Conservation (phyloP, 1,140 invertebrate genomes). For the Diabrotica virgifera region DNA sequence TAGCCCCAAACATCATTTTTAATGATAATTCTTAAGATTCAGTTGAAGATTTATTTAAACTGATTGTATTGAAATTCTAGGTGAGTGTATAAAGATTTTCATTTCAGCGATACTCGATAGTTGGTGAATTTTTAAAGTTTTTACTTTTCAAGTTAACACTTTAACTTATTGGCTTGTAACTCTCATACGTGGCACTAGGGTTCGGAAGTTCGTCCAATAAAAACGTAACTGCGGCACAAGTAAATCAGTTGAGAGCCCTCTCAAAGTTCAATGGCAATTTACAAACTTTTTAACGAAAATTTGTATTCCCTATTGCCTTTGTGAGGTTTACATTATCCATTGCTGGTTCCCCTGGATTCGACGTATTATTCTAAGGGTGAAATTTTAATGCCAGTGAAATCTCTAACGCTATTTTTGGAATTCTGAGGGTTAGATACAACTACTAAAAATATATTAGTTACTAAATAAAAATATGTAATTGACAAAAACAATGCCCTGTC, state of each 20-base stretch:
- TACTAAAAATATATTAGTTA: no score
- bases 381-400: neutral
- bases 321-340: conserved; percentile 37
- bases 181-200: neutral
- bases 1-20: no score
- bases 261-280: conserved; percentile 35
- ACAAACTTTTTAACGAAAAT: conserved; percentile 42
- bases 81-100: no score
- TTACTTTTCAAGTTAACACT: neutral
- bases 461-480: no score
- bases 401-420: neutral
- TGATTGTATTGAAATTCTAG: no score
- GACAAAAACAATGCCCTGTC: no score
- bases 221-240: conserved; percentile 24
- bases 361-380: conserved; percentile 21
- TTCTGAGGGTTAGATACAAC: no score
- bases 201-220: conserved; percentile 24
- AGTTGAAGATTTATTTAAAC: no score
- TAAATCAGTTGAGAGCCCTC: conserved; percentile 29
- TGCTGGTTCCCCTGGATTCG: conserved; percentile 32
- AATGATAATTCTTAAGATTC: no score
- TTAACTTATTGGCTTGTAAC: neutral
- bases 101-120: no score
- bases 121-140: no score
- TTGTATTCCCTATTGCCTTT: conserved; percentile 36